Evolutionary conservation across 2,797 vertebrate genomes (phyloP).

Genomic region (Coreius guichenoti): DNA sequence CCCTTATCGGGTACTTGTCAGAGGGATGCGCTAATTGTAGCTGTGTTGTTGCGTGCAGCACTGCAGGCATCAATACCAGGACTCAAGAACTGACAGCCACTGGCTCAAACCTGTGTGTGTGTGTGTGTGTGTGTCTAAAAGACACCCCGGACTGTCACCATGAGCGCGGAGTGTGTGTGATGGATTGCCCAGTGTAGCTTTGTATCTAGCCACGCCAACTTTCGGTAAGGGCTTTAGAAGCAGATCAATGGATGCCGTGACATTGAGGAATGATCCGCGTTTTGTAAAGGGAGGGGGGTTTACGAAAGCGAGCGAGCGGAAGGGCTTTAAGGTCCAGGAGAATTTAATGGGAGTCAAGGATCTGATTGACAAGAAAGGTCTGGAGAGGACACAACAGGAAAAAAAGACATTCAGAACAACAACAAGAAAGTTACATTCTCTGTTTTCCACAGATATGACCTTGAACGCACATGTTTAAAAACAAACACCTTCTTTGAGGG

Average conservation of each 20-base stretch:
- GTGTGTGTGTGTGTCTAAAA: slow-evolving; percentile 3
- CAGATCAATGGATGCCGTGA: slow-evolving; percentile 82
- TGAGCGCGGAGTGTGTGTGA: slow-evolving; percentile 79
- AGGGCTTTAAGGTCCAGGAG: slow-evolving; percentile 57
- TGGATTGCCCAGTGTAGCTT: slow-evolving; percentile 83
- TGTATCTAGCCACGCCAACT: slow-evolving; percentile 83
- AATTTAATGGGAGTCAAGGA: slow-evolving; percentile 64
- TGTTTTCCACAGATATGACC: slow-evolving; percentile 65
- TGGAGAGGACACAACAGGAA: slow-evolving; percentile 67
- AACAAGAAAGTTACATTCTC: slow-evolving; percentile 60
- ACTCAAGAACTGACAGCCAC: slow-evolving; percentile 54
- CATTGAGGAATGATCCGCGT: slow-evolving; percentile 82
- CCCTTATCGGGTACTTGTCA: slow-evolving; percentile 57
- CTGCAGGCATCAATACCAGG: slow-evolving; percentile 53
- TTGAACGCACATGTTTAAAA: slow-evolving; percentile 68
- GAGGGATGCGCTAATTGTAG: slow-evolving; percentile 60
- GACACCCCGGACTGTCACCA: slow-evolving; percentile 74
- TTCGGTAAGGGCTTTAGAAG: slow-evolving; percentile 81
- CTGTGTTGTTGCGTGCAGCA: slow-evolving; percentile 42
- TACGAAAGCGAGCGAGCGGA: background rate
- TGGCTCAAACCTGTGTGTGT: slow-evolving; percentile 16
- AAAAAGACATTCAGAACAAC: slow-evolving; percentile 58
- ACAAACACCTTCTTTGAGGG: slow-evolving; percentile 37
- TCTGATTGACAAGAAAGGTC: slow-evolving; percentile 69
- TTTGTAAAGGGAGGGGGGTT: slow-evolving; percentile 60